Evolutionary conservation across 2,888 invertebrate species (phyloP), one percentile per base, ranked within the genome.

Genomic region (Cyclophora punctaria): DNA sequence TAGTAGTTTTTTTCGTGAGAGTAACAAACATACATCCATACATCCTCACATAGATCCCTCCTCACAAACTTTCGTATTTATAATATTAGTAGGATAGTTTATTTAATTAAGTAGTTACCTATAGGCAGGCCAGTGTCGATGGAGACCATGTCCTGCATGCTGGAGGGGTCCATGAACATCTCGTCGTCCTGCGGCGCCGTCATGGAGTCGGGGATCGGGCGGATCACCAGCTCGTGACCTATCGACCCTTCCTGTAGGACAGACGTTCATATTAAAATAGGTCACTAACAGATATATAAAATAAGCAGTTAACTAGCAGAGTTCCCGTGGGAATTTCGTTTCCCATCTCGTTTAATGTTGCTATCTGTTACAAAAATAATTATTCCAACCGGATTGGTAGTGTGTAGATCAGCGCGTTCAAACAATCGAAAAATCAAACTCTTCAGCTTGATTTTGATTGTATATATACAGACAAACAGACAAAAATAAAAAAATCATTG

Each of bases 171-270:
- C 78, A 93, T 82, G 77, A 93, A 93, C 90, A 93, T 91, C 77
- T 93, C 93, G 71, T 93, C 93, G 70, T 93, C 93, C 56, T 87
- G 89, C 47, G 78, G 69, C 48, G 79, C 64, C 44, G 85, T 90
- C 68, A 96, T 90, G 55, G 94, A 91, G 64, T 92, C 89, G 46
- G 97, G 96, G 58, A 97, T 89, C 55, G 97, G 96, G 66, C 95
- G 92, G 75, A 98, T 95, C 64, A 97, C 95, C 73, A 96, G 85
- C 69, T 96, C 94, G 78, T 95, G 92, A 58, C 97, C 97, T 62
- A 98, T 96, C 65, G 96, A 96, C 63, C 97, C 97, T 84, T 97
- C 96, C 97, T 97, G 90, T 20, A 20, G 20, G 20, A 20, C 20
- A 20, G 20, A 20, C 20, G 20, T 20, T 20, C 20, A 20, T 20